Conservation (phyloP, 2,888 invertebrate species). For the Dastarcus helophoroides region DNA sequence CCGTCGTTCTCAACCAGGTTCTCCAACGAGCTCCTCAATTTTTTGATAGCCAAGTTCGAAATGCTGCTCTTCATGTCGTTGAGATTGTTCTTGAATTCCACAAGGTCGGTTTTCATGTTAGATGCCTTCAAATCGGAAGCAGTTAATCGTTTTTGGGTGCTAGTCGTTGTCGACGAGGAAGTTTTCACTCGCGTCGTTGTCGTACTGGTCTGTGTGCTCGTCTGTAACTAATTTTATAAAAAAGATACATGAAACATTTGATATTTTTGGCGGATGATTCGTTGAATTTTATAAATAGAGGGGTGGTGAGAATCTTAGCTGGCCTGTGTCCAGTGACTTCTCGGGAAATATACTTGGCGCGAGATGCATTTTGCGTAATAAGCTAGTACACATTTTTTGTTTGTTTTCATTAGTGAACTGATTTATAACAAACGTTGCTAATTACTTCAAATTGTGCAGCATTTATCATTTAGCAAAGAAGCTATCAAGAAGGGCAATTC, state of each 20-base stretch:
- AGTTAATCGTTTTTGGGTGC: constrained; percentile 26
- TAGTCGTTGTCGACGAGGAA: constrained; percentile 39
- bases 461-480: no score
- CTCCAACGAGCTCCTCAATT: constrained; percentile 61
- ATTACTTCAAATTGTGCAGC: no score
- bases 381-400: no score
- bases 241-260: constrained; percentile 5
- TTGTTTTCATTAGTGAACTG: no score
- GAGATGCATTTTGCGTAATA: no score
- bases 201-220: constrained; percentile 49
- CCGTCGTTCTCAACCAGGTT: constrained; percentile 59
- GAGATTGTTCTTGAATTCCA: constrained; percentile 71
- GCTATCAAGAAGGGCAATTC: no score
- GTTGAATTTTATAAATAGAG: constrained; percentile 7
- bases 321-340: no score
- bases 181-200: constrained; percentile 42
- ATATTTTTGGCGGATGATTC: constrained; percentile 18
- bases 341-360: no score
- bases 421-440: no score
- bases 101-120: constrained; percentile 69
- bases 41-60: constrained; percentile 22
- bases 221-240: constrained; percentile 27
- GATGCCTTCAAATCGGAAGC: constrained; percentile 68
- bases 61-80: constrained; percentile 72
- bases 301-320: no score